These are phyloP conservation scores for Prietella phreatophila DNA, from an alignment of 2,113 vertebrate genomes.

Conservation along the genomic window DNA sequence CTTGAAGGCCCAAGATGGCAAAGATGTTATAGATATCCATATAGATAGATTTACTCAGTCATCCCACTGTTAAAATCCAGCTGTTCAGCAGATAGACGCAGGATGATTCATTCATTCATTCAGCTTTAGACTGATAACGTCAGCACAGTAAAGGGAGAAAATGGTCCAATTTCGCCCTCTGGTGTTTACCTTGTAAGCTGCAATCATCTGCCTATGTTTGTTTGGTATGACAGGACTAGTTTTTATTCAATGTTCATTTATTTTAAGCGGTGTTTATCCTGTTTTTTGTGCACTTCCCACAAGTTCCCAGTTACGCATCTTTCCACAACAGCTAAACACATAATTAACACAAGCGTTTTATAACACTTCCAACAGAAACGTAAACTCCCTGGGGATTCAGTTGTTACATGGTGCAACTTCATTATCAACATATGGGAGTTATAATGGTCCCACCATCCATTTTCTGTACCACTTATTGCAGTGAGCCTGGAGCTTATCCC, in stretches of 20 bases:
- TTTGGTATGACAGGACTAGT: background rate
- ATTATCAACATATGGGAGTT: background rate
- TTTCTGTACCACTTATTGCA: too few species aligned
- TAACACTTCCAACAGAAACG: background rate
- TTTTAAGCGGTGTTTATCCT: background rate
- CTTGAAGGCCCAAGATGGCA: background rate
- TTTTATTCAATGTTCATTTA: background rate
- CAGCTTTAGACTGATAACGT: background rate
- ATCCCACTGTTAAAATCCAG: background rate
- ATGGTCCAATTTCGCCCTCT: conserved; percentile 7
- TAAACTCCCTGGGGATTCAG: background rate
- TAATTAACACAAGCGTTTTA: background rate
- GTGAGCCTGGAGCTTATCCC: too few species aligned
- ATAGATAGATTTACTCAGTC: background rate
- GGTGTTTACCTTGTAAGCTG: background rate
- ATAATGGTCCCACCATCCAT: too few species aligned
- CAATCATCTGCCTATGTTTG: background rate
- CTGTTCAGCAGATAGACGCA: background rate
- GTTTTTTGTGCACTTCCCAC: background rate
- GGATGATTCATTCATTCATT: conserved; percentile 34
- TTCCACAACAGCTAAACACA: background rate
- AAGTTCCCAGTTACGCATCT: background rate
- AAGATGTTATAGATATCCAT: background rate
- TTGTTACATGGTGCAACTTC: background rate
- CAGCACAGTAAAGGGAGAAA: background rate